Evolutionary conservation across 1,140 invertebrate species (phyloP).

Genomic region (Halyomorpha halys): DNA sequence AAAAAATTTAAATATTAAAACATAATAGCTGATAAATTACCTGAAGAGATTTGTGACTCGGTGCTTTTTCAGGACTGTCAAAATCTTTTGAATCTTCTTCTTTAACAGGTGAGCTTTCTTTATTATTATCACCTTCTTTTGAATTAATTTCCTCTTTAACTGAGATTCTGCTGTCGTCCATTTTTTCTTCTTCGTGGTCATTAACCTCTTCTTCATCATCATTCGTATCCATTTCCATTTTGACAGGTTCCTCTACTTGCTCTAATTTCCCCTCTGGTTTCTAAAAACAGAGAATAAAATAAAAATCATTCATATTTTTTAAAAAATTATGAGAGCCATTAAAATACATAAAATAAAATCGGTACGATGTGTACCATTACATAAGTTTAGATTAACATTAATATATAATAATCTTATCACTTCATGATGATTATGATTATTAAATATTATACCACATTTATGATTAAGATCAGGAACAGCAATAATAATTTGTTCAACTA

Average conservation of each 20-base stretch:
- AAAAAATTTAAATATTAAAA: no score
- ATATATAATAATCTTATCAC: no score
- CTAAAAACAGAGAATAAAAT: not conserved
- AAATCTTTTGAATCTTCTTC: slow-evolving; percentile 23
- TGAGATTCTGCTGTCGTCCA: slow-evolving; percentile 31
- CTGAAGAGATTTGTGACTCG: slow-evolving; percentile 10
- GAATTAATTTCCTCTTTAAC: slow-evolving; percentile 28
- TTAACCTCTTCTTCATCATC: slow-evolving; percentile 33
- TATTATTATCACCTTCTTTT: slow-evolving; percentile 19
- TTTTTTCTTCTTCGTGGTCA: slow-evolving; percentile 31
- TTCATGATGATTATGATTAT: no score
- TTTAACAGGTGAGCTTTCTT: slow-evolving; percentile 12
- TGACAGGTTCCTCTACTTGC: slow-evolving; percentile 38
- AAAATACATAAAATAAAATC: no score
- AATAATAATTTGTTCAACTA: no score
- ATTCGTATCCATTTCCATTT: slow-evolving; percentile 40
- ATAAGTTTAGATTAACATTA: no score
- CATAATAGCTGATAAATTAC: no score
- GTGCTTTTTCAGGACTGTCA: slow-evolving; percentile 8
- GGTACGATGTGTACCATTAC: no score
- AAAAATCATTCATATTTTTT: no score
- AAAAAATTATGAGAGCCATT: no score
- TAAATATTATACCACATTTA: no score
- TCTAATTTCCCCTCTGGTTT: slow-evolving; percentile 36
- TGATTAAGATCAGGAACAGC: no score